Conservation (phyloP, 2,888 invertebrate species). For the Arge pagana region DNA sequence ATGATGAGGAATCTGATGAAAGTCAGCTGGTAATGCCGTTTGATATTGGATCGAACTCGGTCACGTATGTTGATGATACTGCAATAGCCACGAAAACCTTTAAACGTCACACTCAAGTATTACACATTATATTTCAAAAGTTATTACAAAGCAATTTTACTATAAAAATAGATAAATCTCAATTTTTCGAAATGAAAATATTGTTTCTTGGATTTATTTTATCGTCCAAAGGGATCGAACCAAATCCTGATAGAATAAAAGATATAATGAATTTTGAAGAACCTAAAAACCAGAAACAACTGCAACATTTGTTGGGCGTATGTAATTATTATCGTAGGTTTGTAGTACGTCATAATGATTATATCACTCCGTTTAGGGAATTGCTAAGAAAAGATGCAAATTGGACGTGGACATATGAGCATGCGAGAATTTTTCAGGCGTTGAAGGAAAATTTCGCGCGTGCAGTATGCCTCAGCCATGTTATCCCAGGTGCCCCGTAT, state of each 20-base stretch:
- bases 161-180: constrained; percentile 32
- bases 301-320: constrained; percentile 31
- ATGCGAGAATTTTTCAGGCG: constrained; percentile 24
- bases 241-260: constrained; percentile 25
- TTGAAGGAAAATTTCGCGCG: constrained; percentile 30
- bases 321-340: constrained; percentile 29
- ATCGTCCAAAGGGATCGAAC: constrained; percentile 12
- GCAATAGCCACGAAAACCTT: constrained; percentile 33
- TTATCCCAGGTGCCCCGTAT: constrained; percentile 20
- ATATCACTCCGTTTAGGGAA: constrained; percentile 23
- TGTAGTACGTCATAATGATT: constrained; percentile 12
- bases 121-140: constrained; percentile 29
- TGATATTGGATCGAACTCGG: no score
- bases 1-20: no score
- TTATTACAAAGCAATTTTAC: constrained; percentile 32
- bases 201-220: constrained; percentile 4
- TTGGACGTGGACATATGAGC: constrained; percentile 27
- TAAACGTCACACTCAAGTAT: constrained; percentile 32
- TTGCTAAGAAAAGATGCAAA: constrained; percentile 15
- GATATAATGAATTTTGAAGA: constrained; percentile 33
- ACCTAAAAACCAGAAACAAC: constrained; percentile 35
- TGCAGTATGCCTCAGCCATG: constrained; percentile 24
- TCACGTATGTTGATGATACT: constrained; percentile 41
- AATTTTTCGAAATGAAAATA: constrained; percentile 21
- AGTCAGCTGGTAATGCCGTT: no score